These are phyloP conservation scores for Lucilia cuprina DNA, from an alignment of 1,140 invertebrate species.

Conservation along the genomic window DNA sequence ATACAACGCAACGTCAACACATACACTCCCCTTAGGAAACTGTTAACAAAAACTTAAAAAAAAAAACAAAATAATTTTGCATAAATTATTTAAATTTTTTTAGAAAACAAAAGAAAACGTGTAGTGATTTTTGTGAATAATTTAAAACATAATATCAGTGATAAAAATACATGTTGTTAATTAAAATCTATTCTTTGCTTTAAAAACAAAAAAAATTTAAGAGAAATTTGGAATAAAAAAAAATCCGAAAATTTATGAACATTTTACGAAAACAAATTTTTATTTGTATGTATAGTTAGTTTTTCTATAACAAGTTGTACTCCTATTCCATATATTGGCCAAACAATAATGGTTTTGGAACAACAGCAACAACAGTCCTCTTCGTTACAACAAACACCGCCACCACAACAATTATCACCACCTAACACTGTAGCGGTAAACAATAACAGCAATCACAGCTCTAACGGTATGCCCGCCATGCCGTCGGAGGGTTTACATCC, in stretches of 20 bases:
- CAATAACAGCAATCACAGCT: conserved; percentile 37
- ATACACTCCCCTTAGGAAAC: neutral
- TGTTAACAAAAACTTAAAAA: neutral
- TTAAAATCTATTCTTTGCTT: neutral
- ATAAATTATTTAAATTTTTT: neutral
- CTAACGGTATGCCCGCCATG: conserved; percentile 41
- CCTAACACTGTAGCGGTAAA: neutral
- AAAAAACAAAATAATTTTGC: neutral
- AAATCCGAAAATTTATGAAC: no score
- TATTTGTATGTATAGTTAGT: neutral
- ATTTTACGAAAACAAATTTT: no score
- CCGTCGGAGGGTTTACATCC: conserved; percentile 64
- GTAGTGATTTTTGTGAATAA: neutral
- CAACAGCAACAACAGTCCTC: conserved; percentile 43
- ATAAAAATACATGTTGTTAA: neutral
- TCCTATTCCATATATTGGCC: conserved; percentile 11
- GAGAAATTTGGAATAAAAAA: no score
- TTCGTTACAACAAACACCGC: conserved; percentile 10
- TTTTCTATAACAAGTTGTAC: neutral
- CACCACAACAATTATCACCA: conserved; percentile 30
- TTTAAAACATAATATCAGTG: neutral
- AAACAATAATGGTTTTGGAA: conserved; percentile 55
- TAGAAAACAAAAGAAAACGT: neutral
- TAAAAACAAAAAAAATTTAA: neutral
- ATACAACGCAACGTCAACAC: neutral